phyloP scores from a whole-genome alignment of 2,113 vertebrate genomes.

The Caretta caretta region DNA sequence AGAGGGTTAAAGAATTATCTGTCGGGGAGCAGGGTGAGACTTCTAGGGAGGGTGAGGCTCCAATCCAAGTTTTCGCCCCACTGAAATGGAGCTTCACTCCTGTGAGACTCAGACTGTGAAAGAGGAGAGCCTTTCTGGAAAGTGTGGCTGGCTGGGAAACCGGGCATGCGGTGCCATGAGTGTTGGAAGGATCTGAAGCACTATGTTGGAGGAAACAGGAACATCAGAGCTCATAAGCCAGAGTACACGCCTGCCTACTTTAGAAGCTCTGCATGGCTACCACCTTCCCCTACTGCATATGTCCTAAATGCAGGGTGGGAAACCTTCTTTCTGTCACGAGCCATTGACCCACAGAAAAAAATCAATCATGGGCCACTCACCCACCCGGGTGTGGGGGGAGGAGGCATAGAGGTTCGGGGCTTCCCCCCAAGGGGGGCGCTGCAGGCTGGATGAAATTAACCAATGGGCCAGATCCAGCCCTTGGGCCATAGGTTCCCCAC shows the following conservation, averaged over 20 bases:
- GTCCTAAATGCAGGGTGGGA: not conserved
- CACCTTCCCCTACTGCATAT: conserved; percentile 32
- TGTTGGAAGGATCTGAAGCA: not conserved
- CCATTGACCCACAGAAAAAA: too few relatives aligned
- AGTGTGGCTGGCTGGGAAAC: not conserved
- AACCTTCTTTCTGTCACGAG: too few relatives aligned
- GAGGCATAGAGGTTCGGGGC: too few relatives aligned
- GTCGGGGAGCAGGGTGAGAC: not conserved
- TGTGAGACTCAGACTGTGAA: not conserved
- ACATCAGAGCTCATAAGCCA: conserved; percentile 27
- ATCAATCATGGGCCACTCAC: too few relatives aligned
- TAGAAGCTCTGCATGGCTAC: not conserved
- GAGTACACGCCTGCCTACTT: conserved; percentile 34
- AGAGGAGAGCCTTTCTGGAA: conserved; percentile 9
- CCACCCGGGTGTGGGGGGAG: too few relatives aligned
- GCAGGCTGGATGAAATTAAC: too few relatives aligned
- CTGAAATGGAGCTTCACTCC: conserved; percentile 17
- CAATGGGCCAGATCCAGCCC: too few relatives aligned
- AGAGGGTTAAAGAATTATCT: conserved; percentile 24
- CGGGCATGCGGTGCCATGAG: not conserved
- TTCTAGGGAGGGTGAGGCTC: not conserved
- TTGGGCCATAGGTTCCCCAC: too few relatives aligned
- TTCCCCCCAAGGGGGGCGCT: too few relatives aligned
- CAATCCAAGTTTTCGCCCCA: not conserved
- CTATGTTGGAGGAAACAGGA: not conserved